A percentile compares a stretch with the other conserved stretches of the same genome.
Evolutionary conservation across 1,140 invertebrate genomes (phyloP).

Genomic region (Aphis gossypii): DNA sequence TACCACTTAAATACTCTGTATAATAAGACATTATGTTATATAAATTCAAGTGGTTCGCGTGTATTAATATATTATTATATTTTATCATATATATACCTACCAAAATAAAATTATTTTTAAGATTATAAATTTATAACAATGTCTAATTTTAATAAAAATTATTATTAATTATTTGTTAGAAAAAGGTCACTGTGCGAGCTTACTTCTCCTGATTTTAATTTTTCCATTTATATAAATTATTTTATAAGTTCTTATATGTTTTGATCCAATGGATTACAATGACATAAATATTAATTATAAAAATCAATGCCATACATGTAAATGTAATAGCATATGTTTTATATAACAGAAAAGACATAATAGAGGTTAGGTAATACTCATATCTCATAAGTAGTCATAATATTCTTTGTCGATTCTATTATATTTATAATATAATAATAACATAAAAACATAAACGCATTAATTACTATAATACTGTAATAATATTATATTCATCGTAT

Average conservation of each 20-base stretch:
- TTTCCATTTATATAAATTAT: not conserved
- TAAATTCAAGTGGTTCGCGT: not conserved
- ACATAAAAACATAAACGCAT: no score
- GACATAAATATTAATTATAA: not conserved
- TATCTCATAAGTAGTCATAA: no score
- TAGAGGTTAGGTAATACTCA: no score
- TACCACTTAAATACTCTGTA: not conserved
- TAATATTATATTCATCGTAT: no score
- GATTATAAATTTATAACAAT: not conserved
- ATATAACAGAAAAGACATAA: no score
- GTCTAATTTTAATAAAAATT: not conserved
- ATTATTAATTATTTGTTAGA: not conserved
- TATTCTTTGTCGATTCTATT: no score
- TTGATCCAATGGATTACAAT: not conserved
- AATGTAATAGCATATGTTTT: no score
- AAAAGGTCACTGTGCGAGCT: not conserved
- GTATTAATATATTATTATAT: not conserved
- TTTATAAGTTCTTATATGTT: not conserved
- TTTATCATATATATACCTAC: not conserved
- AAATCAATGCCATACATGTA: no score
- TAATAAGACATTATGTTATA: not conserved
- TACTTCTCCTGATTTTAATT: not conserved
- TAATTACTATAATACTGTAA: no score
- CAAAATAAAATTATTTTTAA: not conserved
- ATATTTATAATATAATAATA: no score